Evolutionary conservation across 2,888 invertebrate species (phyloP).

Genomic region (Cheilosia grossa): DNA sequence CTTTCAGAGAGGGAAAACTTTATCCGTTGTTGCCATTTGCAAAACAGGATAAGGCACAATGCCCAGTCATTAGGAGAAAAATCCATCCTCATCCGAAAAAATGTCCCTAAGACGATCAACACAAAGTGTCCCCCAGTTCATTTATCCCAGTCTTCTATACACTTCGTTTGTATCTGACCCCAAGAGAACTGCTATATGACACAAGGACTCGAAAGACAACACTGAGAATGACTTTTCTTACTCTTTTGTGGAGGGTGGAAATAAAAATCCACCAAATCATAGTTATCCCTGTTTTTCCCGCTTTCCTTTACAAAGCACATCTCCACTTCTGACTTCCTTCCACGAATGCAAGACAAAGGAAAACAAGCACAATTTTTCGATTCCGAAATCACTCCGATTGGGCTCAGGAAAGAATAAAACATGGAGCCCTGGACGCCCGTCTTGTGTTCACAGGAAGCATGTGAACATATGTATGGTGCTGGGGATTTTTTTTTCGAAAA

Average conservation of each 20-base stretch:
- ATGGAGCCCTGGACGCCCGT: background rate
- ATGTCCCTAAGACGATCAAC: constrained; percentile 51
- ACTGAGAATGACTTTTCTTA: constrained; percentile 40
- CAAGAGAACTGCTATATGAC: background rate
- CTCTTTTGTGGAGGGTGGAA: background rate
- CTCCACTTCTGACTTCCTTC: constrained; percentile 19
- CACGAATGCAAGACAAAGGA: constrained; percentile 4
- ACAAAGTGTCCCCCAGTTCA: constrained; percentile 46
- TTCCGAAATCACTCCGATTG: constrained; percentile 12
- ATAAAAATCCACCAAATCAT: constrained; percentile 49
- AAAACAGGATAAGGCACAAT: constrained; percentile 48
- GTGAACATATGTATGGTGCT: constrained; percentile 29
- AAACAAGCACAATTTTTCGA: background rate
- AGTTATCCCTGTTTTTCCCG: constrained; percentile 32
- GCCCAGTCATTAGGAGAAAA: constrained; percentile 52
- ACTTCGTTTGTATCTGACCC: constrained; percentile 11
- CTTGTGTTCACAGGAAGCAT: constrained; percentile 17
- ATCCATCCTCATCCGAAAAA: constrained; percentile 52
- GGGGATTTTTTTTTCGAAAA: constrained; percentile 18
- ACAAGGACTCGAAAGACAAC: constrained; percentile 8
- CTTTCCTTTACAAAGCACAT: constrained; percentile 13
- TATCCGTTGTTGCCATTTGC: constrained; percentile 18
- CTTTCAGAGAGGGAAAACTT: background rate
- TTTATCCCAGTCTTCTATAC: constrained; percentile 11
- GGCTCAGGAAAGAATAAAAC: background rate